Percentiles rank a stretch among this genome's conserved stretches.
Evolutionary conservation across 2,113 vertebrate species (phyloP).

Genomic region (Nothocercus nigrocapillus): DNA sequence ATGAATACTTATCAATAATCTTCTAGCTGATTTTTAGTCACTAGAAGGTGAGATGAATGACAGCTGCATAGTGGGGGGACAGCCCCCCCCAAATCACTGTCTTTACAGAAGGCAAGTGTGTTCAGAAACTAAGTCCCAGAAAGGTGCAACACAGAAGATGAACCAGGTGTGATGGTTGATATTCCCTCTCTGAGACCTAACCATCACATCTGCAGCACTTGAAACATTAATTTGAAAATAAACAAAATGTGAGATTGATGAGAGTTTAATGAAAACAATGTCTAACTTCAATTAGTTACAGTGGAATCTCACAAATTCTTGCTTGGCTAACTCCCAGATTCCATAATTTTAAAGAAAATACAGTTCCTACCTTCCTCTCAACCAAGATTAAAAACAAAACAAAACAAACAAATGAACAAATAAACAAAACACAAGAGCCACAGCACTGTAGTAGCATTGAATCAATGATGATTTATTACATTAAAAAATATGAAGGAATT

Average conservation of each 20-base stretch:
- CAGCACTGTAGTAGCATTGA: neutral
- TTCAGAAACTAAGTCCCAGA: neutral
- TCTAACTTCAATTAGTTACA: conserved; percentile 26
- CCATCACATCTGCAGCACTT: neutral
- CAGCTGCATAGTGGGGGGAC: too few relatives aligned
- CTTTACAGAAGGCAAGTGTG: neutral
- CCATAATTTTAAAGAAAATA: neutral
- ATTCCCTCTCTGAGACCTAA: neutral
- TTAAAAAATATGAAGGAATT: neutral
- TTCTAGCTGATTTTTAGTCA: neutral
- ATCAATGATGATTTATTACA: neutral
- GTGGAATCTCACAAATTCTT: conserved; percentile 25
- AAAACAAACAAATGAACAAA: too few relatives aligned
- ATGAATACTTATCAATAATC: neutral
- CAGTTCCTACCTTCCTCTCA: neutral
- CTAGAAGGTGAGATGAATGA: neutral
- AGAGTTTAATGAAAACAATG: conserved; percentile 53
- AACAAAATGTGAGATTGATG: conserved; percentile 35
- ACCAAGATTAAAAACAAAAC: neutral
- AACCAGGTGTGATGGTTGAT: neutral
- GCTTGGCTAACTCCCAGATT: conserved; percentile 5
- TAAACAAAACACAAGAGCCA: neutral
- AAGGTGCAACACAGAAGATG: neutral
- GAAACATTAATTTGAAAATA: conserved; percentile 31
- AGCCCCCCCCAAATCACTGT: neutral